Percentiles rank a stretch among this genome's conserved stretches.
Evolutionary conservation across 2,888 invertebrate species (phyloP).

Genomic region (Dryadula phaetusa): DNA sequence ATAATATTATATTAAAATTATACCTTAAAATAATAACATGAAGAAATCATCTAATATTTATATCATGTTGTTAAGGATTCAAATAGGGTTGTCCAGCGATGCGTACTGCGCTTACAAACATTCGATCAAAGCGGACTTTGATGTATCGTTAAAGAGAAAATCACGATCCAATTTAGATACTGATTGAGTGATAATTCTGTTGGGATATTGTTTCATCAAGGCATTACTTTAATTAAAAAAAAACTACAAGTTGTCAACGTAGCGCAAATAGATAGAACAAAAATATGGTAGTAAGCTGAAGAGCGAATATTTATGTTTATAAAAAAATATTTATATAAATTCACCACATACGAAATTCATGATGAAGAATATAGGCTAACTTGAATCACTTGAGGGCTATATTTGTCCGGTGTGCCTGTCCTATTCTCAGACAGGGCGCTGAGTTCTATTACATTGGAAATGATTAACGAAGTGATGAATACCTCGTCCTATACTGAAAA

Average conservation of each 20-base stretch:
- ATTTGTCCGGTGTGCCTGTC: too few relatives aligned
- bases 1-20: background rate
- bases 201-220: constrained; percentile 50
- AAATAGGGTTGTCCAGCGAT: constrained; percentile 39
- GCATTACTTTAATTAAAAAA: constrained; percentile 18
- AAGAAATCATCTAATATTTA: constrained; percentile 3
- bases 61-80: constrained; percentile 31
- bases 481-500: too few relatives aligned
- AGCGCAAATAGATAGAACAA: background rate
- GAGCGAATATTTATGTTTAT: background rate
- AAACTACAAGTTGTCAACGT: background rate
- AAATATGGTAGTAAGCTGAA: background rate
- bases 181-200: constrained; percentile 70
- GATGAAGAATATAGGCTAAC: too few relatives aligned
- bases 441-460: too few relatives aligned
- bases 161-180: constrained; percentile 73
- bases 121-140: constrained; percentile 58
- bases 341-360: too few relatives aligned
- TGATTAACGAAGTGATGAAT: too few relatives aligned
- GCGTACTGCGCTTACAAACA: constrained; percentile 46
- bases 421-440: too few relatives aligned
- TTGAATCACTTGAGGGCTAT: too few relatives aligned
- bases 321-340: too few relatives aligned
- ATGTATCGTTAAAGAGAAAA: constrained; percentile 68
- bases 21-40: background rate